Evolutionary conservation across 2,113 vertebrate genomes (phyloP), one percentile per base, ranked within the genome.

Genomic region (Callopanchax toddi): DNA sequence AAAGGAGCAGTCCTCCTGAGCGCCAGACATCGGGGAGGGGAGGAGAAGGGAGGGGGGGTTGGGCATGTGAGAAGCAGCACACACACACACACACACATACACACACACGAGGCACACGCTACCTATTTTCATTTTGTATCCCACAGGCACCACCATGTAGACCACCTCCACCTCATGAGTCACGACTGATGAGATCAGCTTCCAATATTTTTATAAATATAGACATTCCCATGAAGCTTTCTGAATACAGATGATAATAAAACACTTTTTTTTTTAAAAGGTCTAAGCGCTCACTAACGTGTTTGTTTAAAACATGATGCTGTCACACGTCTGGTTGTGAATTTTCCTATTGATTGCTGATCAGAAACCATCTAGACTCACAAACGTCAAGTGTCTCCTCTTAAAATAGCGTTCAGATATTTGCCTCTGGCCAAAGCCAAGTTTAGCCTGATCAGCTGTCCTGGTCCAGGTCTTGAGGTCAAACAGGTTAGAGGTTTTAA

Each of bases 1-100:
- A 78, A 36, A 82, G 83, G 86, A 84, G 42, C 71, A 71, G 79
- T 79, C 77, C 79, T 86, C 83, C 76, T 72, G 82, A 86, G 79
- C 34, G 37, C 81, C 86, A 90, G 87, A 89, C 79, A 46, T 74
- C 67, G 65, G 82, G 86, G 81, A n/a, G 49, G 10, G 36, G 36
- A 13, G 36, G 36, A 13, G 50, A 29, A 8, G 2, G 62, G 78
- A 81, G 76, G 74, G 84, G 80, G 85, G 88, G 81, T 73, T 81
- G 81, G 81, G 81, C 43, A 67, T 76, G 46, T 36, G 67, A 79
- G 68, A 76, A 65, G 64, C 50, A 54, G 32, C 18, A 57, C 45
- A 61, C 29, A 4, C 29, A 4, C 29, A 32, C 29, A 1, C 29
- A 32, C 5, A 1, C 5, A 6, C 29, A 1, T 7, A 32, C 29